phyloP scores from a whole-genome alignment of 2,888 invertebrate species.

The Melinopterus prodromus region DNA sequence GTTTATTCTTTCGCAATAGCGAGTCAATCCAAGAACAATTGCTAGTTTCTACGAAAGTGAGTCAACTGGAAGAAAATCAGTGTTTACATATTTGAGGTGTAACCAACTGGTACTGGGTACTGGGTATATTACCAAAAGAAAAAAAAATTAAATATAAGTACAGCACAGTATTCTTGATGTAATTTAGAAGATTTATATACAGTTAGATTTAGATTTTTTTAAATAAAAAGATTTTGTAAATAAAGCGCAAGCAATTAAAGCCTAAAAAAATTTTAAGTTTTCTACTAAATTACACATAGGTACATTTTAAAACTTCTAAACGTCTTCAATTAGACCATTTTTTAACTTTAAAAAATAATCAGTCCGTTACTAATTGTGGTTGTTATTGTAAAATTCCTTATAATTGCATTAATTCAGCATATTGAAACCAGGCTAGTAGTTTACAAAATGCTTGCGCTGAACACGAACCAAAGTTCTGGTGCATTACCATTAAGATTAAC shows the following conservation, averaged over 20 bases:
- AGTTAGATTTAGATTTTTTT: background rate
- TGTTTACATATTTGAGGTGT: no score
- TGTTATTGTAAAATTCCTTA: background rate
- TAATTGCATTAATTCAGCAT: background rate
- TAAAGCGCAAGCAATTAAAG: background rate
- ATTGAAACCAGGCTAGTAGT: background rate
- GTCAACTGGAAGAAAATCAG: no score
- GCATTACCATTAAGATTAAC: background rate
- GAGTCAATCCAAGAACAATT: no score
- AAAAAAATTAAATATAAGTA: no score
- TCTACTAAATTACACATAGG: background rate
- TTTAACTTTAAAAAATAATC: background rate
- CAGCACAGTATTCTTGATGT: no score
- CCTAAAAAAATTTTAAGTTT: background rate
- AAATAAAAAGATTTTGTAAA: background rate
- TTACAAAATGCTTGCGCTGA: background rate
- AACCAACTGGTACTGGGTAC: no score
- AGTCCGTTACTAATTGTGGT: background rate
- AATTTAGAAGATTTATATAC: no score
- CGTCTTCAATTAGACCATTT: no score
- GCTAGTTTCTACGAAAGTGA: no score
- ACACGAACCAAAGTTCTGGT: background rate
- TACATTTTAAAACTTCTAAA: background rate
- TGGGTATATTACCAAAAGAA: no score
- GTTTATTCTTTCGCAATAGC: no score